Evolutionary conservation across 2,888 invertebrate species (phyloP).

Genomic region (Eupithecia abbreviata): DNA sequence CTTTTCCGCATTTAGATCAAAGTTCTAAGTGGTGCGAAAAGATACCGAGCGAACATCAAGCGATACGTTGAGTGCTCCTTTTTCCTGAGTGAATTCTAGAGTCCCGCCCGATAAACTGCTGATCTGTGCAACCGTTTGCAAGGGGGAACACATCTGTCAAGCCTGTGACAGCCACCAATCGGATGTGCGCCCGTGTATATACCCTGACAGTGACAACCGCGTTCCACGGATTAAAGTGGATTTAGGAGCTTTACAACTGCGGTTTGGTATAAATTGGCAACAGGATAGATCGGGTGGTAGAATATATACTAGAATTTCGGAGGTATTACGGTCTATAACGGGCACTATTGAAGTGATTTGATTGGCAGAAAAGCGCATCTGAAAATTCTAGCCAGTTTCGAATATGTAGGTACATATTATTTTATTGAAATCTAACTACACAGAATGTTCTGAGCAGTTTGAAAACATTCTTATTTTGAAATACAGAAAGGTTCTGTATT

Average conservation of each 20-base stretch:
- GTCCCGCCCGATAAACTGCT: not conserved
- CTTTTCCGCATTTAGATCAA: constrained; percentile 2
- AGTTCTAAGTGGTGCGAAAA: not conserved
- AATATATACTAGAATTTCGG: not conserved
- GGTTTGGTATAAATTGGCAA: constrained; percentile 10
- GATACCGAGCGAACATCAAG: not conserved
- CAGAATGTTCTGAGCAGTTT: not conserved
- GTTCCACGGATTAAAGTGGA: constrained; percentile 27
- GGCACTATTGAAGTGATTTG: not conserved
- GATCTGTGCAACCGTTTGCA: constrained; percentile 8
- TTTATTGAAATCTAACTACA: not conserved
- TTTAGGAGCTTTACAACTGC: constrained; percentile 17
- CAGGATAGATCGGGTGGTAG: not conserved
- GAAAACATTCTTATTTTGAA: not conserved
- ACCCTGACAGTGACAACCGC: constrained; percentile 44
- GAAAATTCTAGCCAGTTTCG: not conserved
- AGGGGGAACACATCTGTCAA: constrained; percentile 46
- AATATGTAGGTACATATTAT: too few species aligned
- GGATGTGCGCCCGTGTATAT: not conserved
- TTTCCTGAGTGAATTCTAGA: constrained; percentile 4
- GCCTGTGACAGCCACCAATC: constrained; percentile 52
- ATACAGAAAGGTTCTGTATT: not conserved
- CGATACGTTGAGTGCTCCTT: not conserved
- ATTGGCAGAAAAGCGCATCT: not conserved
- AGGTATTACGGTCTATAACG: not conserved